Conservation (phyloP, 2,888 invertebrate genomes). For the Nemapogon koenigi region DNA sequence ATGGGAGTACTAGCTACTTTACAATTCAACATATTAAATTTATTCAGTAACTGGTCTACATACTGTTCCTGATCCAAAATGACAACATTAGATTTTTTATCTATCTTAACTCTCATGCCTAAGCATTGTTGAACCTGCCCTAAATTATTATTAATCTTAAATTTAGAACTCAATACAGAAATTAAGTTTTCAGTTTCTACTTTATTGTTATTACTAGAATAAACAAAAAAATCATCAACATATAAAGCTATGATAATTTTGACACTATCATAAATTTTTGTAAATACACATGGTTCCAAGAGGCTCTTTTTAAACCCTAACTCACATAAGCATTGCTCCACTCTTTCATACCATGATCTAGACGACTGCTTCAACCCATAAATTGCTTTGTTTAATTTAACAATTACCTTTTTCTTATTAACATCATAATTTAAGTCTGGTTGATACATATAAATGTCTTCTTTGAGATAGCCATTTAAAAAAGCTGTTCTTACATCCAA, state of each 20-base stretch:
- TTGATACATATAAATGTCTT: no score
- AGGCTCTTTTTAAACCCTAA: no score
- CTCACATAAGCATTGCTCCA: slow-evolving; percentile 11
- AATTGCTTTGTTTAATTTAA: slow-evolving; percentile 19
- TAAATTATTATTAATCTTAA: slow-evolving; percentile 2
- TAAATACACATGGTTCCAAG: slow-evolving; percentile 3
- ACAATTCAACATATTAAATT: slow-evolving; percentile 3
- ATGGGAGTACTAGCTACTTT: neutral
- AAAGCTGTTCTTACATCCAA: no score
- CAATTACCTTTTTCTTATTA: slow-evolving; percentile 11
- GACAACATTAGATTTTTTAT: neutral
- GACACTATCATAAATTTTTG: slow-evolving; percentile 1
- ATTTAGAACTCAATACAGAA: slow-evolving; percentile 1
- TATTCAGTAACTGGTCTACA: slow-evolving; percentile 5
- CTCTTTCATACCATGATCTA: slow-evolving; percentile 18
- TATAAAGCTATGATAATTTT: slow-evolving; percentile 10
- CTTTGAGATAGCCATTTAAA: no score
- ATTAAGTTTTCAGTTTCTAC: slow-evolving; percentile 4
- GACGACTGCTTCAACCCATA: slow-evolving; percentile 22
- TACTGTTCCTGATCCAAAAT: slow-evolving; percentile 7
- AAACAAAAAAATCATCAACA: slow-evolving; percentile 10
- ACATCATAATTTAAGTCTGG: slow-evolving; percentile 15
- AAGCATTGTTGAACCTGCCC: slow-evolving; percentile 1
- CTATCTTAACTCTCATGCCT: slow-evolving; percentile 6
- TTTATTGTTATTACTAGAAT: slow-evolving; percentile 9